Conservation (phyloP, 2,797 vertebrate species). For the Neosilurus hyrtlii region DNA sequence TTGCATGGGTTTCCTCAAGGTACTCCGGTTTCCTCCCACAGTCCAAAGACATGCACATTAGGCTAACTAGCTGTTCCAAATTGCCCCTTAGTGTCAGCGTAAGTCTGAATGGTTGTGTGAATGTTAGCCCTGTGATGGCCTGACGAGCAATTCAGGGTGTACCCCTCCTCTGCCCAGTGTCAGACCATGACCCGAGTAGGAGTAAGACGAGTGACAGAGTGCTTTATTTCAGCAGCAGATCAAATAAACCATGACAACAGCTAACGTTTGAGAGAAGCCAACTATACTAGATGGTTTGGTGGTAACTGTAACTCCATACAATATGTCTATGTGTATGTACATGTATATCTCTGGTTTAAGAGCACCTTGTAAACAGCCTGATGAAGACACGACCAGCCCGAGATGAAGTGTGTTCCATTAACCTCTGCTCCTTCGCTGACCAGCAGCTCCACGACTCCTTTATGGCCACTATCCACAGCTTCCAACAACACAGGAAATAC, state of each 20-base stretch:
- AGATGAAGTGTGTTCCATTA: slow-evolving; percentile 81
- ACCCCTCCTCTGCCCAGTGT: too few relatives aligned
- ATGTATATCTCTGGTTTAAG: not conserved
- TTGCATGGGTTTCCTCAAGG: too few relatives aligned
- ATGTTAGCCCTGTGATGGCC: too few relatives aligned
- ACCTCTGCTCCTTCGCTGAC: slow-evolving; percentile 78
- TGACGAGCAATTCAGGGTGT: too few relatives aligned
- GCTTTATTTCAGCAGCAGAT: not conserved
- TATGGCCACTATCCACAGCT: slow-evolving; percentile 82
- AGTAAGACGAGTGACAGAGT: too few relatives aligned
- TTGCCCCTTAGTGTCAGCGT: too few relatives aligned
- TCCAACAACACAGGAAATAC: slow-evolving; percentile 18
- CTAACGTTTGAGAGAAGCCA: not conserved
- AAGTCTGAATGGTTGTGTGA: too few relatives aligned
- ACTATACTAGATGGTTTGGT: not conserved
- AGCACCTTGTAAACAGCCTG: slow-evolving; percentile 87
- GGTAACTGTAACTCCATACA: not conserved
- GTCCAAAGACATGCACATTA: too few relatives aligned
- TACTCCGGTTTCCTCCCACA: too few relatives aligned
- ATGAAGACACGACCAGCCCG: slow-evolving; percentile 92
- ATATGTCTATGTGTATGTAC: too few relatives aligned
- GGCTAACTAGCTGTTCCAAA: too few relatives aligned
- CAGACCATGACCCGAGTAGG: too few relatives aligned
- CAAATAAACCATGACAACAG: not conserved
- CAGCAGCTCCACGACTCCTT: slow-evolving; percentile 74